Conservation (phyloP, 2,797 vertebrate species). For the Mycteria americana region DNA sequence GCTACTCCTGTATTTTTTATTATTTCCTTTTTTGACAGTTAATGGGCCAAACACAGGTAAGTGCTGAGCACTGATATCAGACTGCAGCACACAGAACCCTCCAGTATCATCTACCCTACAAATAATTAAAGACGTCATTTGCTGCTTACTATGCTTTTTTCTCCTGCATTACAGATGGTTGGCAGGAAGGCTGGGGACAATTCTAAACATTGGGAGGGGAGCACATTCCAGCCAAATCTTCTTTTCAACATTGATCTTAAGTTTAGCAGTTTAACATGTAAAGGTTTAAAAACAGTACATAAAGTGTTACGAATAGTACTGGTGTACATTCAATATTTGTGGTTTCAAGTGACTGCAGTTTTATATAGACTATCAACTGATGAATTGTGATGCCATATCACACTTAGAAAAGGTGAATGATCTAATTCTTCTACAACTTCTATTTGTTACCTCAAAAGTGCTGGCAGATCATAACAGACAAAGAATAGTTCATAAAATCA, state of each 20-base stretch:
- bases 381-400: neutral
- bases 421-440: neutral
- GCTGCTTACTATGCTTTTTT: neutral
- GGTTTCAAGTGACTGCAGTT: neutral
- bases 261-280: neutral
- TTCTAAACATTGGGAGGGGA: neutral
- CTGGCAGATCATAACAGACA: neutral
- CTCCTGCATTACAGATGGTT: neutral
- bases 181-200: neutral
- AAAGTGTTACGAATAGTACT: neutral
- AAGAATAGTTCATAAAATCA: neutral
- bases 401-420: neutral
- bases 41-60: neutral
- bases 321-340: neutral
- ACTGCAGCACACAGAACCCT: neutral
- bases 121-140: neutral
- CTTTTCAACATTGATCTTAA: neutral
- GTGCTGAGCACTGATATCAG: neutral
- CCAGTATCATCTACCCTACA: neutral
- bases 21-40: neutral
- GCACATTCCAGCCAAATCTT: neutral
- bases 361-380: neutral
- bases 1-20: neutral
- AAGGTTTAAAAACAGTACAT: neutral
- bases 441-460: neutral